Evolutionary conservation across 2,888 invertebrate genomes (phyloP).

Genomic region (Perithous albicinctus): DNA sequence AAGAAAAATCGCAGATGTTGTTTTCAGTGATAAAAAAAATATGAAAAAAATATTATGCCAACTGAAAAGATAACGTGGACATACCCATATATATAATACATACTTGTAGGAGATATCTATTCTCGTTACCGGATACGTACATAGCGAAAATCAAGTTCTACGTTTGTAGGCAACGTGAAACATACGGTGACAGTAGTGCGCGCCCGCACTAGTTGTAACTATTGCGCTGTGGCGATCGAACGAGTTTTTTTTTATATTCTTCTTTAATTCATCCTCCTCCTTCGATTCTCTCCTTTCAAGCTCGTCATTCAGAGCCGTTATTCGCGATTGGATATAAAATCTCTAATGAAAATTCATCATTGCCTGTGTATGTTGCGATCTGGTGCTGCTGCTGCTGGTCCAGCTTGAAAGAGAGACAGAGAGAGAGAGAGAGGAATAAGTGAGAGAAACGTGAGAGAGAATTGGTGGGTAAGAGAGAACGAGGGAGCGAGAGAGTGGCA

Average conservation of each 20-base stretch:
- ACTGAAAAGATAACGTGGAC: too few species aligned
- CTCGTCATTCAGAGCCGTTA: slow-evolving; percentile 22
- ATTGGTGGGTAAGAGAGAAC: slow-evolving; percentile 34
- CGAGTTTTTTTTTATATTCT: slow-evolving; percentile 24
- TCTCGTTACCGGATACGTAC: slow-evolving; percentile 8
- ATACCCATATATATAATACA: too few species aligned
- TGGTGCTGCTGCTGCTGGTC: not conserved
- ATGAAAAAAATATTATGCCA: too few species aligned
- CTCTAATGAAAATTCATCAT: slow-evolving; percentile 65
- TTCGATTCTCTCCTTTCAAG: slow-evolving; percentile 12
- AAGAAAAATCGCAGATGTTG: too few species aligned
- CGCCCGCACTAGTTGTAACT: not conserved
- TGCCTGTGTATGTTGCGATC: slow-evolving; percentile 16
- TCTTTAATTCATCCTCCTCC: slow-evolving; percentile 18
- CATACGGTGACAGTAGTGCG: not conserved
- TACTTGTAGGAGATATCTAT: slow-evolving; percentile 2
- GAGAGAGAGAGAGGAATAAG: not conserved
- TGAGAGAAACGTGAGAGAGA: slow-evolving; percentile 12
- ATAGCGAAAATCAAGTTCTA: slow-evolving; percentile 16
- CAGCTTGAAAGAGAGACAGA: not conserved
- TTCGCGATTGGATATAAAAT: slow-evolving; percentile 47
- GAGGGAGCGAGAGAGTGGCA: slow-evolving; percentile 3
- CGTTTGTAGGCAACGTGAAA: not conserved
- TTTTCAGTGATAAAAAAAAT: too few species aligned
- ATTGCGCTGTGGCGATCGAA: not conserved